A percentile compares a stretch with the other conserved stretches of the same genome.
These are phyloP conservation scores for Microplitis deprimator DNA, from an alignment of 2,888 invertebrate genomes.

Conservation along the genomic window DNA sequence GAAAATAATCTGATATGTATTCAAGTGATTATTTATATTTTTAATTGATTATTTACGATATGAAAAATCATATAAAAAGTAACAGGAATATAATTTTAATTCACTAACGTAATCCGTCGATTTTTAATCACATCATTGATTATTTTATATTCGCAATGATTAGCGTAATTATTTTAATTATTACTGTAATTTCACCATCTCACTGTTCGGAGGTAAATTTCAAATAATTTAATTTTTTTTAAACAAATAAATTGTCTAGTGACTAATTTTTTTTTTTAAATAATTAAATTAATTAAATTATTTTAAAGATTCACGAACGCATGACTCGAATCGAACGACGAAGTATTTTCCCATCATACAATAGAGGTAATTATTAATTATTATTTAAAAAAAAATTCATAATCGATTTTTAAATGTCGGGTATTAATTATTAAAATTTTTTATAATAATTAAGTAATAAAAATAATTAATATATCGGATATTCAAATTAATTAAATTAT, in stretches of 20 bases:
- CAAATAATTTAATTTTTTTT: neutral
- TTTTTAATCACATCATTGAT: too few relatives aligned
- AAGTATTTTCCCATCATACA: slow-evolving; percentile 53
- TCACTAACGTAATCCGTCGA: too few relatives aligned
- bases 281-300: neutral
- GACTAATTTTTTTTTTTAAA: neutral
- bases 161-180: too few relatives aligned
- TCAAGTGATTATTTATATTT: too few relatives aligned
- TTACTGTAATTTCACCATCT: neutral
- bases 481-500: too few relatives aligned
- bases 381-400: neutral
- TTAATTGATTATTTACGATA: too few relatives aligned
- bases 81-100: too few relatives aligned
- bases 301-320: slow-evolving; percentile 54
- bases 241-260: neutral
- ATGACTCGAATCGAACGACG: slow-evolving; percentile 58
- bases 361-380: slow-evolving; percentile 49
- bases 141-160: too few relatives aligned
- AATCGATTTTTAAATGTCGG: slow-evolving; percentile 2
- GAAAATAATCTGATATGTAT: too few relatives aligned
- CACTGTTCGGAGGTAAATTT: neutral
- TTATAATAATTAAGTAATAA: neutral
- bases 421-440: neutral
- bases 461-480: neutral
- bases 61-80: too few relatives aligned